Evolutionary conservation across 2,888 invertebrate genomes (phyloP), one percentile per base, ranked within the genome.

Genomic region (Pterostichus madidus): DNA sequence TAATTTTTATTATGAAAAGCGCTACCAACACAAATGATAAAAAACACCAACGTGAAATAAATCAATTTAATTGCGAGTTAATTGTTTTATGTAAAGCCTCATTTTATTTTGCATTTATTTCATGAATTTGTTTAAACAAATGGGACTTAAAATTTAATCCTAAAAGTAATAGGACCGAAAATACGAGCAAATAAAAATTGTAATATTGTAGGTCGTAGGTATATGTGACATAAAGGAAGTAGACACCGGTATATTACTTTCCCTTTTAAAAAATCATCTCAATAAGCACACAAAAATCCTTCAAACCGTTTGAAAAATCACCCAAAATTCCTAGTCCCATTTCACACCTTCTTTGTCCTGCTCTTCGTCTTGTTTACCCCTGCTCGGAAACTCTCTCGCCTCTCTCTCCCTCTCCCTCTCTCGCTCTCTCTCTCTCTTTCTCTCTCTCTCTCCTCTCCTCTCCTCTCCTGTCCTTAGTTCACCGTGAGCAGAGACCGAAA

Each of bases 311-410:
- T 39, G 39, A 39, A 39, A 39, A 24, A 24, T 24, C 39, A 6
- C 39, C 39, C 39, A 39, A 39, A 39, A 39, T 32, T 64, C 35
- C 64, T 5, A 5, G 10, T 59, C 56, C 13, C 32, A 64, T 64
- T 64, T 64, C 64, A 52, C 64, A 35, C 35, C 59, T 64, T 24
- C 15, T 61, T 13, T 64, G 35, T 32, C 13, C 64, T 2, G 5
- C 32, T 64, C 31, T 31, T 31, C 64, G 13, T 32, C 59, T 64
- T 32, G n/a, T 64, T 13, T 52, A 3, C 39, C 64, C 39, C 35
- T 35, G 11, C 13, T 35, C 35, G 8, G 11, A 32, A 13, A 32
- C 32, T 1, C 7, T n/a, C n/a, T n/a, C 13, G 13, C 32, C 64
- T 24, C 24, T 24, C 24, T 5, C 2, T 1, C 10, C n/a, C 52